Evolutionary conservation across 2,888 invertebrate genomes (phyloP), one percentile per base, ranked within the genome.

Genomic region (Dione juno): DNA sequence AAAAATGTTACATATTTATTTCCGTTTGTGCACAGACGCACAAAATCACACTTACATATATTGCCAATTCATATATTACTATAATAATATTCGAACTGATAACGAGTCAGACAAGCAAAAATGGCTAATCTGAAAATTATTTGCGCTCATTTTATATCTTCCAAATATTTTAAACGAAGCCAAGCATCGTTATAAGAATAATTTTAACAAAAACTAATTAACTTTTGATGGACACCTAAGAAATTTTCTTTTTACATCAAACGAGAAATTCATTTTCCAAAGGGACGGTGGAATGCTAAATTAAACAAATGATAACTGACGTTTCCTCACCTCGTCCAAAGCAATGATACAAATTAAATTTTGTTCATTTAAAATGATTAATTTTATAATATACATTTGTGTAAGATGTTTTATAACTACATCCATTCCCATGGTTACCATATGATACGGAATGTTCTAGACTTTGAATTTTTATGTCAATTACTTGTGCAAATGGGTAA

Each of bases 281-380:
- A 13, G 43, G 43, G 45, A 67, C 61, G 68, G 19, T 63, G 68
- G 53, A 68, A 35, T 68, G 53, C 45, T 11, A 68, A 68, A 63
- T 68, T 68, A 63, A 40, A 37, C 63, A 63, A 68, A 68, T 63
- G 53, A 63, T 68, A 63, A 68, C 68, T 68, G 63, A 68, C 68
- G 68, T 63, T 61, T 63, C 63, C n/a, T 68, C 61, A 45, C 63
- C 53, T 68, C 37, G 7, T 61, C 50, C 48, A 37, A 67, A 52
- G 43, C 61, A 54, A 68, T 68, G 68, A 68, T 45, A 52, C 16
- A 53, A 63, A 21, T 13, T 52, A 35, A 61, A 28, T 11, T 19
- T 41, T 41, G 16, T 19, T 52, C 28, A 43, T 63, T 63, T 16
- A 28, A 13, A 48, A 14, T 59, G 3, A 59, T 21, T 3, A 28